These are phyloP conservation scores for Cossypha niveicapilla DNA, from an alignment of 2,797 vertebrate genomes.

Conservation along the genomic window DNA sequence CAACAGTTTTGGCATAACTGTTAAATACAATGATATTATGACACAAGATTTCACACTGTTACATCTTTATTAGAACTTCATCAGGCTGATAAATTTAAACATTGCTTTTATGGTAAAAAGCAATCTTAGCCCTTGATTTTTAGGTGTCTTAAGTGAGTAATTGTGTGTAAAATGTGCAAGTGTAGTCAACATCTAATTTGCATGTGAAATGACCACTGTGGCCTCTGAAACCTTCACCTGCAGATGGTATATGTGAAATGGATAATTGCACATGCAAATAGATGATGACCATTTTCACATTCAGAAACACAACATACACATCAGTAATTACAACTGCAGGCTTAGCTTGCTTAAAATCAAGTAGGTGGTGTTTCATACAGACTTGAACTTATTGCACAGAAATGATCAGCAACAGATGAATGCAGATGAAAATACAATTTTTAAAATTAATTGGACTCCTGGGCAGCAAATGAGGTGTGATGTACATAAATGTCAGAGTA, in stretches of 20 bases:
- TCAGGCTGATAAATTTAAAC: neutral
- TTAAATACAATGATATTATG: neutral
- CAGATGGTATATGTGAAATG: neutral
- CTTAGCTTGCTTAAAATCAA: neutral
- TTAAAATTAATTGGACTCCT: constrained; percentile 17
- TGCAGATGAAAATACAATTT: neutral
- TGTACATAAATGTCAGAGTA: constrained; percentile 9
- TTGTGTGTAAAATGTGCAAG: neutral
- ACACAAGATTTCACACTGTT: neutral
- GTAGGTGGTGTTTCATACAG: neutral
- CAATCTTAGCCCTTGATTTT: neutral
- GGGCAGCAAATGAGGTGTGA: neutral
- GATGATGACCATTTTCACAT: neutral
- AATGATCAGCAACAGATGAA: constrained; percentile 7
- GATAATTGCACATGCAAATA: constrained; percentile 5
- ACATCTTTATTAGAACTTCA: neutral
- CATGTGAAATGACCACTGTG: neutral
- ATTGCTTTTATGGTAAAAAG: neutral
- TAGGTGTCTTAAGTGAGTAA: neutral
- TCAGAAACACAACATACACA: neutral
- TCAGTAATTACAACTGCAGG: neutral
- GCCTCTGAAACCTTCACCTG: neutral
- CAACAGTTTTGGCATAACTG: neutral
- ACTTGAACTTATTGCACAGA: constrained; percentile 2
- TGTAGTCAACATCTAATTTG: neutral